Conservation (phyloP, 1,140 invertebrate genomes). For the Paraescarpia echinospica region DNA sequence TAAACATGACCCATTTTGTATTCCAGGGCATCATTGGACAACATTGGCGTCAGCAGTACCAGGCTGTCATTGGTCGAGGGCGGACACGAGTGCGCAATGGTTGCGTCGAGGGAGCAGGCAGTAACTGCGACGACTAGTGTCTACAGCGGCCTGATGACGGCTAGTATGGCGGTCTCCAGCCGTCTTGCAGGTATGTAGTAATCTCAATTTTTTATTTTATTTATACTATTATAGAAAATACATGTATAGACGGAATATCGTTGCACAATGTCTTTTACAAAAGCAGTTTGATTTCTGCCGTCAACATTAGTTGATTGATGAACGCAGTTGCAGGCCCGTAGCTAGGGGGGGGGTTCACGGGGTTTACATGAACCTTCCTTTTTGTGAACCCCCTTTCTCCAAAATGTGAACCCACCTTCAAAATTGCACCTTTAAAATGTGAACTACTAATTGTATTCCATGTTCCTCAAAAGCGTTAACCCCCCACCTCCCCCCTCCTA, state of each 20-base stretch:
- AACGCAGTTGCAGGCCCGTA: too few relatives aligned
- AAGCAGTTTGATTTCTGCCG: not conserved
- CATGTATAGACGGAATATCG: not conserved
- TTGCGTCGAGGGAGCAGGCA: not conserved
- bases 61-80: not conserved
- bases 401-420: too few relatives aligned
- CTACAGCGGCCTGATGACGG: not conserved
- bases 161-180: not conserved
- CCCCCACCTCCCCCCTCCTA: too few relatives aligned
- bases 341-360: too few relatives aligned
- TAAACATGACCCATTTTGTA: not conserved
- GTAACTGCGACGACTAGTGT: not conserved
- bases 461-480: too few relatives aligned
- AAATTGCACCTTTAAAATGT: too few relatives aligned
- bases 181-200: not conserved
- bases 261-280: not conserved
- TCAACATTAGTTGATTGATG: not conserved
- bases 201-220: not conserved
- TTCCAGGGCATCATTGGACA: not conserved
- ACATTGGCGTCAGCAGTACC: not conserved
- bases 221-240: not conserved
- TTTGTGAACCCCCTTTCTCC: too few relatives aligned
- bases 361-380: too few relatives aligned
- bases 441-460: too few relatives aligned
- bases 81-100: not conserved